Evolutionary conservation across 1,140 invertebrate genomes (phyloP), one percentile per base, ranked within the genome.

Genomic region (Phymastichus coffea): DNA sequence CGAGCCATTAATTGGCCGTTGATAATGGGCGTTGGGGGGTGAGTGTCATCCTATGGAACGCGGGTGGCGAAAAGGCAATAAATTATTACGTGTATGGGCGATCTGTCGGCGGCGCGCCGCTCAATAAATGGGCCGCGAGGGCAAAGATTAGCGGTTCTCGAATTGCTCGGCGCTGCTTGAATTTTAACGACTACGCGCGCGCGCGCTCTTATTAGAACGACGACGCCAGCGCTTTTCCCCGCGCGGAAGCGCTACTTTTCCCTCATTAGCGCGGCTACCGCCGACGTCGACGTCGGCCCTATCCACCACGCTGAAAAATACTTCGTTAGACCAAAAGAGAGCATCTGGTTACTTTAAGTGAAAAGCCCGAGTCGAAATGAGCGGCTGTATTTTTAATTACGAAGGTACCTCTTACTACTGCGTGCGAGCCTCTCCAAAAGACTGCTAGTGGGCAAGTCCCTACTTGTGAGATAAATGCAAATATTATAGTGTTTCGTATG

Each of bases 1-100:
- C 20, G 19, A 12, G 19, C 30, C 38, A 58, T 58, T 51, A 51
- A 58, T 58, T 51, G 37, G 37, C 19, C 8, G 7, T 3, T 43
- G 56, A 58, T 58, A 58, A 58, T 58, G 23, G 47, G 22, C 22
- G 38, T 51, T 51, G 17, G 12, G 35, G n/a, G n/a, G n/a, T n/a
- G n/a, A n/a, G n/a, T n/a, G n/a, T n/a, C n/a, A n/a, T n/a, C n/a
- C n/a, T n/a, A n/a, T n/a, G 44, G 7, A 14, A 28, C 4, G 7
- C 12, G 15, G 17, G 14, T 35, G 19, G 47, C 15, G 37, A 35
- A 57, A 44, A 14, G 20, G 33, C 38, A 33, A 51, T 58, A 58
- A 58, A 58, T 58, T 58, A 58, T 51, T 25, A 25, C 20, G 26
- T 17, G 38, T 43, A 35, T 43, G n/a, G 47, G 9, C 38, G 26